Evolutionary conservation across 2,888 invertebrate genomes (phyloP).

Genomic region (Agrotis ipsilon): DNA sequence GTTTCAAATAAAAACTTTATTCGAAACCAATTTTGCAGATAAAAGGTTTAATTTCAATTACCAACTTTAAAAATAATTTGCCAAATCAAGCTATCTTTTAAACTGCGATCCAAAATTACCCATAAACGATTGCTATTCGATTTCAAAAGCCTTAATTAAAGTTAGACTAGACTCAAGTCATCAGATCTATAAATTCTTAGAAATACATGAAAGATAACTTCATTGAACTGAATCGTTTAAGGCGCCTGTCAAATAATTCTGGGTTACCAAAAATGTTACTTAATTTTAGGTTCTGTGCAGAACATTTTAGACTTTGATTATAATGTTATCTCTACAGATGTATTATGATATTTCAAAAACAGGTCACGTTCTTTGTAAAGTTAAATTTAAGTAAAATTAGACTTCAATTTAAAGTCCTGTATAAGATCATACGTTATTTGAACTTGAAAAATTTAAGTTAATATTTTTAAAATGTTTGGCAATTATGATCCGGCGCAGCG

Average conservation of each 20-base stretch:
- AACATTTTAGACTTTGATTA: neutral
- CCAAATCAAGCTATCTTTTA: no score
- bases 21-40: neutral
- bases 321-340: neutral
- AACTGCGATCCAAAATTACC: neutral
- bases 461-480: neutral
- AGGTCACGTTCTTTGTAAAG: neutral
- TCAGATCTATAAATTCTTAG: neutral
- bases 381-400: neutral
- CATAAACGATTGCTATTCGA: neutral
- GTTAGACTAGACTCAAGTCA: neutral
- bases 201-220: neutral
- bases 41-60: neutral
- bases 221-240: neutral
- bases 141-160: slow-evolving; percentile 6
- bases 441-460: neutral
- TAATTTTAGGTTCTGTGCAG: neutral
- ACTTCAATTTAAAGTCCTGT: neutral
- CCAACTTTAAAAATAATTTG: slow-evolving; percentile 1
- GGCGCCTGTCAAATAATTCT: no score
- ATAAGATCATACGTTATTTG: neutral
- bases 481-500: neutral
- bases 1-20: neutral
- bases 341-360: no score
- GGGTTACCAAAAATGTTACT: neutral